phyloP scores from a whole-genome alignment of 1,140 invertebrate genomes.

The Trialeurodes vaporariorum region DNA sequence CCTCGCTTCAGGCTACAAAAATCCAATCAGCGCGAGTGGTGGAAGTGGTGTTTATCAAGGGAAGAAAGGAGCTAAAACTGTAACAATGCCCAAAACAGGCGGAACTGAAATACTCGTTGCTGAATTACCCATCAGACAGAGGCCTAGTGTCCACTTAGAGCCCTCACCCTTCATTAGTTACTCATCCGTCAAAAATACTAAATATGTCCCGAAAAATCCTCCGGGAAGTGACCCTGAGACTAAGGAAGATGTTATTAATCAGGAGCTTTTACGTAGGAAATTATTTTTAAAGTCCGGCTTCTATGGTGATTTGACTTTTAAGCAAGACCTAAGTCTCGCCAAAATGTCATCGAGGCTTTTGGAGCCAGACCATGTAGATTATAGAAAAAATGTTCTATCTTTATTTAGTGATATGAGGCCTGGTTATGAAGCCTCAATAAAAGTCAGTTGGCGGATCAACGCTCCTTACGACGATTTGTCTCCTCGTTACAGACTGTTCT shows the following conservation, averaged over 20 bases:
- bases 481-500: background rate
- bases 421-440: background rate
- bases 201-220: too few species aligned
- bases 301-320: background rate
- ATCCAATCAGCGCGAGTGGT: slow-evolving; percentile 29
- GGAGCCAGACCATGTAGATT: slow-evolving; percentile 3
- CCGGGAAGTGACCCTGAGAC: too few species aligned
- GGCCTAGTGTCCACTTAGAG: too few species aligned
- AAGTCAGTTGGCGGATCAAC: background rate
- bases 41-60: slow-evolving; percentile 44
- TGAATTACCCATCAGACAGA: background rate
- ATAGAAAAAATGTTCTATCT: too few species aligned
- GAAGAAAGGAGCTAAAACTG: background rate
- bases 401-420: too few species aligned
- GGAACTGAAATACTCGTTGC: background rate
- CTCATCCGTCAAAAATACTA: too few species aligned
- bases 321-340: slow-evolving; percentile 9
- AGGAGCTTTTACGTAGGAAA: too few species aligned
- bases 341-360: background rate
- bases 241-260: too few species aligned
- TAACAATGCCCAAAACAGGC: background rate
- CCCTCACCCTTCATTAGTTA: too few species aligned
- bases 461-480: background rate
- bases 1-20: slow-evolving; percentile 41
- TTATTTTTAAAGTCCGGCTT: too few species aligned